phyloP scores from a whole-genome alignment of 2,888 invertebrate species.

The Maniola hyperantus region DNA sequence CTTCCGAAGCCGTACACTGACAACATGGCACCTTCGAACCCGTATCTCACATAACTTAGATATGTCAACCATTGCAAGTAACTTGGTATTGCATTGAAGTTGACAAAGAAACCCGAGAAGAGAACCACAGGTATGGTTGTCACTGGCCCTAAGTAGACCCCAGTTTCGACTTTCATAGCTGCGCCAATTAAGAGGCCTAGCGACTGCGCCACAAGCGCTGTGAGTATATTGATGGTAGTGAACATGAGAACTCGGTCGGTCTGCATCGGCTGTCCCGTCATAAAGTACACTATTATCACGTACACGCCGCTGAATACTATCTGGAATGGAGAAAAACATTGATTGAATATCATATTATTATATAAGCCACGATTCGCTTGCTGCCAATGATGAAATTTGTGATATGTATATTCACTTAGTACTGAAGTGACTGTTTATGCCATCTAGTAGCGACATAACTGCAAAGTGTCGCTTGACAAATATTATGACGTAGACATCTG shows the following conservation, averaged over 20 bases:
- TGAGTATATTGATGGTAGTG: conserved; percentile 87
- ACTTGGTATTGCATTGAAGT: conserved; percentile 93
- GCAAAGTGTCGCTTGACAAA: no score
- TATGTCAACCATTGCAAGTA: conserved; percentile 96
- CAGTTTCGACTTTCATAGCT: conserved; percentile 92
- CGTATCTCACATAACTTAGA: conserved; percentile 93
- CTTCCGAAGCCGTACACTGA: conserved; percentile 95
- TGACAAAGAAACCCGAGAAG: conserved; percentile 97
- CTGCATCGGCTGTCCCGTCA: conserved; percentile 97
- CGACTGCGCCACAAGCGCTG: conserved; percentile 95
- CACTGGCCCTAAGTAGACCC: conserved; percentile 92
- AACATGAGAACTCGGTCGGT: conserved; percentile 91
- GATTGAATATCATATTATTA: neutral
- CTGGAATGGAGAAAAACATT: conserved; percentile 67
- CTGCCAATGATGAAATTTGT: no score
- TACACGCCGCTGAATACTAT: conserved; percentile 93
- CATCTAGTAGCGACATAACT: no score
- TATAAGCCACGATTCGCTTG: no score
- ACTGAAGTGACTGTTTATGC: no score
- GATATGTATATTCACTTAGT: no score
- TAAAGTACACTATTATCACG: conserved; percentile 95
- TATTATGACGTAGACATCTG: no score
- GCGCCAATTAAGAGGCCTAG: conserved; percentile 96
- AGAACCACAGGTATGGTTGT: conserved; percentile 95
- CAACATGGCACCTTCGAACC: conserved; percentile 96